Evolutionary conservation across 2,113 vertebrate genomes (phyloP), one percentile per base, ranked within the genome.

Genomic region (Chascanopsetta lugubris): DNA sequence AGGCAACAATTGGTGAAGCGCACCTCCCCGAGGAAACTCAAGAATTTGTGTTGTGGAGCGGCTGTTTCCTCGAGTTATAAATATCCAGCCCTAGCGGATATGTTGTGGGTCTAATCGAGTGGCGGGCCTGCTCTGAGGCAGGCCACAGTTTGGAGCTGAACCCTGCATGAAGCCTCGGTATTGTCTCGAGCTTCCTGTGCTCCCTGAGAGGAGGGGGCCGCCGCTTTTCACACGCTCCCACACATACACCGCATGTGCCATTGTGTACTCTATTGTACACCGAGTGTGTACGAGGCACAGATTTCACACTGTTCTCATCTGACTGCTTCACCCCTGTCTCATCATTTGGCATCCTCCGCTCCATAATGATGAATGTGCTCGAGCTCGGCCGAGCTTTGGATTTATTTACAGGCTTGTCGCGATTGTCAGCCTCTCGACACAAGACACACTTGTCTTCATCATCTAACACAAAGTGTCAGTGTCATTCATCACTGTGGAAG

Each of bases 111-210:
- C 69, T 78, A 70, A 85, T 85, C 65, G 80, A 73, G 59, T 60
- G 84, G 76, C 45, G 65, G 77, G 75, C 78, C 75, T 32, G 68
- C 75, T 86, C 69, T 24, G 51, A 63, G 69, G 66, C 66, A 46
- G 24, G 73, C 61, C 58, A 85, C 84, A 77, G 78, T 77, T 82
- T 78, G 75, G 81, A 79, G 81, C 81, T 90, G 82, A 89, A 86
- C 84, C 79, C 85, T 75, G 78, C 78, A 85, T 90, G 91, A 91
- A 92, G 90, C 89, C 88, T 91, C 88, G 45, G 88, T 88, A 93
- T 93, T 93, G 92, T 93, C 90, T 92, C 29, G 48, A 54, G 85
- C 87, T 92, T 93, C 92, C 92, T 93, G 91, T 91, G 75, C 90
- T 91, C 87, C 81, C 85, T 88, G 85, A 90, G 88, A 92, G 90